Conservation (phyloP, 1,140 invertebrate species). For the Drosophila arawakana region DNA sequence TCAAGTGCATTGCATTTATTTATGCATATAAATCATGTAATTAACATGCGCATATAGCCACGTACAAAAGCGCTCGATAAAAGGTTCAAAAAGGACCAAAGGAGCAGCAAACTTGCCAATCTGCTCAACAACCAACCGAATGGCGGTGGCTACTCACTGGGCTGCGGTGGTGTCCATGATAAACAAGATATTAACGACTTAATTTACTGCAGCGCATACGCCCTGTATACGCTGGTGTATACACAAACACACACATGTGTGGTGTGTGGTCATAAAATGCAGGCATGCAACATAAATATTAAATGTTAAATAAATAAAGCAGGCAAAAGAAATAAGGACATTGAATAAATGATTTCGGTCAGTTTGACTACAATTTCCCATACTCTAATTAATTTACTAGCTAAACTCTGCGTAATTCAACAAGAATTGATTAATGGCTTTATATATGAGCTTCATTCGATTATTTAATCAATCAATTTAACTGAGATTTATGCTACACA, state of each 20-base stretch:
- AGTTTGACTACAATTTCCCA: background rate
- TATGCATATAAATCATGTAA: constrained; percentile 76
- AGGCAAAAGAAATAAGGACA: constrained; percentile 42
- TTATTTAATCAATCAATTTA: constrained; percentile 29
- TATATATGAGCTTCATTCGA: constrained; percentile 20
- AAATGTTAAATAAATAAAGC: constrained; percentile 76
- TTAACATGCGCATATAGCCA: constrained; percentile 72
- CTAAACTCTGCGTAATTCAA: background rate
- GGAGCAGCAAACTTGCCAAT: constrained; percentile 21
- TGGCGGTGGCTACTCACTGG: background rate
- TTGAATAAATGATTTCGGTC: background rate
- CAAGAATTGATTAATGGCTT: constrained; percentile 18
- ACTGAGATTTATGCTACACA: background rate
- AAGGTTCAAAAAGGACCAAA: constrained; percentile 1
- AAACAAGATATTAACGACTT: constrained; percentile 83
- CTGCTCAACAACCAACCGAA: constrained; percentile 13
- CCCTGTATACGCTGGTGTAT: background rate
- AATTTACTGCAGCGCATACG: constrained; percentile 72
- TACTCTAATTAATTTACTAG: no score
- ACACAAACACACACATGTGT: background rate
- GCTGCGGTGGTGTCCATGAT: constrained; percentile 57
- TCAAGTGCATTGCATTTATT: constrained; percentile 71
- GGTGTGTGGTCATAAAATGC: constrained; percentile 66
- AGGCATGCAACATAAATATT: constrained; percentile 75
- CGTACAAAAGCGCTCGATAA: constrained; percentile 8